Percentiles rank a stretch among this genome's conserved stretches.
Evolutionary conservation across 2,888 invertebrate species (phyloP).

Genomic region (Cryptus viduatorius): DNA sequence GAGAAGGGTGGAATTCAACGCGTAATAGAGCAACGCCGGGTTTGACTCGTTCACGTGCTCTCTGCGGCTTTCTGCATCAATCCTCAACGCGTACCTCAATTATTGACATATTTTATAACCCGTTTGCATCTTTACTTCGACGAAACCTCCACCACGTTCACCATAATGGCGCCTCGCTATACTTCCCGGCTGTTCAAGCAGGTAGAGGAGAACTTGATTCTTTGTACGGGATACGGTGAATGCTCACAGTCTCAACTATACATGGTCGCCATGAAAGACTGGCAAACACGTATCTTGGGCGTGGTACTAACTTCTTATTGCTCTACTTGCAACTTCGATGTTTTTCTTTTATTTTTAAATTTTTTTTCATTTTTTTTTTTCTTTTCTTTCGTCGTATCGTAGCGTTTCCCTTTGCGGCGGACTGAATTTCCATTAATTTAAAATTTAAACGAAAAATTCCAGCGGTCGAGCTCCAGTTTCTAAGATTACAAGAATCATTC

Average conservation of each 20-base stretch:
- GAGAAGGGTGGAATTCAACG: constrained; percentile 74
- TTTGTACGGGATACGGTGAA: constrained; percentile 35
- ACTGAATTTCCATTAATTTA: constrained; percentile 12
- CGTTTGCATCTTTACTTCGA: constrained; percentile 40
- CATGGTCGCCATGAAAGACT: constrained; percentile 44
- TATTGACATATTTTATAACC: constrained; percentile 67
- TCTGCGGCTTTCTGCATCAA: constrained; percentile 75
- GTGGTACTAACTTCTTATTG: constrained; percentile 78
- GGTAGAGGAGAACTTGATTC: constrained; percentile 44
- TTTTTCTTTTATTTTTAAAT: constrained; percentile 27
- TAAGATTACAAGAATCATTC: not conserved
- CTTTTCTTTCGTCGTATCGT: not conserved
- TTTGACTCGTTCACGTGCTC: constrained; percentile 76
- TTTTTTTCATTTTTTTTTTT: not conserved
- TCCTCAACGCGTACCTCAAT: constrained; percentile 5
- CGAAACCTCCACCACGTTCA: constrained; percentile 54
- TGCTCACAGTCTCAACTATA: constrained; percentile 40
- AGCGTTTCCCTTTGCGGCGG: not conserved
- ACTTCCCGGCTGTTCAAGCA: constrained; percentile 2
- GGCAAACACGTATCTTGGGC: constrained; percentile 80
- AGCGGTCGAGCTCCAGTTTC: constrained; percentile 10
- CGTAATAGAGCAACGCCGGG: constrained; percentile 80
- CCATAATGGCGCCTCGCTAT: constrained; percentile 76
- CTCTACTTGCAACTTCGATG: constrained; percentile 52
- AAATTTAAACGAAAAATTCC: constrained; percentile 2